Evolutionary conservation across 2,797 vertebrate species (phyloP).

Genomic region (Gadopsis bispinosus): DNA sequence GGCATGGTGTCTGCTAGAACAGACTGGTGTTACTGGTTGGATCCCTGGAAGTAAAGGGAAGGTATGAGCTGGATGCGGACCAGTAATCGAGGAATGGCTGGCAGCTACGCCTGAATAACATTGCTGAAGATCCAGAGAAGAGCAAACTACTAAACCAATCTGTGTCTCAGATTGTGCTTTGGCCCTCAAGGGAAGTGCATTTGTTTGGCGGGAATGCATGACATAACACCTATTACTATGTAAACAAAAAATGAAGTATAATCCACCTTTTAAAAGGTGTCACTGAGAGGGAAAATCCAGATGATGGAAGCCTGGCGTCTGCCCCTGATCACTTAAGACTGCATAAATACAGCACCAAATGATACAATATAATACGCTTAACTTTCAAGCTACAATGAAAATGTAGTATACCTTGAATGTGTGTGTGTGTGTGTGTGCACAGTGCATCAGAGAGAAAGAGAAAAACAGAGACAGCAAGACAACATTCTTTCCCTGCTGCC

Average conservation of each 20-base stretch:
- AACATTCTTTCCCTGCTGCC: constrained; percentile 56
- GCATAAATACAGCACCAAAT: constrained; percentile 8
- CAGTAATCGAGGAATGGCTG: constrained; percentile 55
- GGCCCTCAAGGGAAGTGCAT: not conserved
- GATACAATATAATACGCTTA: not conserved
- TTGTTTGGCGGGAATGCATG: not conserved
- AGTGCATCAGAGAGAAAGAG: constrained; percentile 28
- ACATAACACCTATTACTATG: not conserved
- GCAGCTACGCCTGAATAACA: constrained; percentile 12
- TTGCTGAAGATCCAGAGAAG: constrained; percentile 4
- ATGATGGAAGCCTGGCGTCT: constrained; percentile 7
- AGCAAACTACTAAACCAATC: constrained; percentile 18
- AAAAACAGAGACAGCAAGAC: constrained; percentile 43
- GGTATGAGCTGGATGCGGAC: constrained; percentile 28
- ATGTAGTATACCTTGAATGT: constrained; percentile 11
- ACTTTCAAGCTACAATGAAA: constrained; percentile 6
- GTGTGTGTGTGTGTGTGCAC: not conserved
- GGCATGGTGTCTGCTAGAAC: not conserved
- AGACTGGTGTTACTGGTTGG: constrained; percentile 18
- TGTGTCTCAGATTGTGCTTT: constrained; percentile 5
- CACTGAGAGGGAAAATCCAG: not conserved
- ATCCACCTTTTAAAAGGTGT: constrained; percentile 9
- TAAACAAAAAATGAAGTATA: not conserved
- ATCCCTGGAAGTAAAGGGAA: constrained; percentile 31
- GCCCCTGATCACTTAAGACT: constrained; percentile 11